These are phyloP conservation scores for Aphaenogaster floridana DNA, from an alignment of 1,140 invertebrate genomes.

Conservation along the genomic window DNA sequence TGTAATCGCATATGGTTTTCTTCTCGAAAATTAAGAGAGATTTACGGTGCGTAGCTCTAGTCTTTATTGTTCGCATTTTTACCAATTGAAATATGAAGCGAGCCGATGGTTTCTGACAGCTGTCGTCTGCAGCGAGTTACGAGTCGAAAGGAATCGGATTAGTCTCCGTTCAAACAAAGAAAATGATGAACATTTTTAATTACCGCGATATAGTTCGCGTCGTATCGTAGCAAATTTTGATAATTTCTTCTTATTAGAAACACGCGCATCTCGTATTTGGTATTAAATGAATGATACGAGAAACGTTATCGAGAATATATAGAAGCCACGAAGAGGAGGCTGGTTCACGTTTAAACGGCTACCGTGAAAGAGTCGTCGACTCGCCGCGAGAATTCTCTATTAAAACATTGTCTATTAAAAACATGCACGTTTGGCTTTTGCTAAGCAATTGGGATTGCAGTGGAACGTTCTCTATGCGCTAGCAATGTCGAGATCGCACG, in stretches of 20 bases:
- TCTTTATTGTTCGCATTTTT: conserved; percentile 68
- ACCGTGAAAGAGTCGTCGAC: conserved; percentile 79
- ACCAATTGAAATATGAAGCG: conserved; percentile 75
- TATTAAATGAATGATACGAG: neutral
- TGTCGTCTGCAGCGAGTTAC: conserved; percentile 85
- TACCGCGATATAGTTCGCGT: neutral
- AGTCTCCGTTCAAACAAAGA: conserved; percentile 67
- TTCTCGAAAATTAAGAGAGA: neutral
- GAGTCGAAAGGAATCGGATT: conserved; percentile 76
- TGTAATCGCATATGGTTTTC: neutral
- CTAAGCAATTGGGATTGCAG: conserved; percentile 78
- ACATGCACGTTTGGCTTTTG: conserved; percentile 83
- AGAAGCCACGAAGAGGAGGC: conserved; percentile 61
- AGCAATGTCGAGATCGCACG: conserved; percentile 73
- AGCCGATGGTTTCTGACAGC: conserved; percentile 82
- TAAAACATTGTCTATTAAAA: conserved; percentile 71
- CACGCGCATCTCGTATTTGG: neutral
- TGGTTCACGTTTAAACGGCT: conserved; percentile 62
- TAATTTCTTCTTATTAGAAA: neutral
- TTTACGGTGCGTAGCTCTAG: conserved; percentile 67
- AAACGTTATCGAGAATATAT: neutral
- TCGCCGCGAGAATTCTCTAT: conserved; percentile 74
- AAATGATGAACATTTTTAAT: conserved; percentile 31
- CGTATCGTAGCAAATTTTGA: neutral
- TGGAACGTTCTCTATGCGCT: conserved; percentile 75